Evolutionary conservation across 2,888 invertebrate species (phyloP).

Genomic region (Sinohyriopsis cumingii): DNA sequence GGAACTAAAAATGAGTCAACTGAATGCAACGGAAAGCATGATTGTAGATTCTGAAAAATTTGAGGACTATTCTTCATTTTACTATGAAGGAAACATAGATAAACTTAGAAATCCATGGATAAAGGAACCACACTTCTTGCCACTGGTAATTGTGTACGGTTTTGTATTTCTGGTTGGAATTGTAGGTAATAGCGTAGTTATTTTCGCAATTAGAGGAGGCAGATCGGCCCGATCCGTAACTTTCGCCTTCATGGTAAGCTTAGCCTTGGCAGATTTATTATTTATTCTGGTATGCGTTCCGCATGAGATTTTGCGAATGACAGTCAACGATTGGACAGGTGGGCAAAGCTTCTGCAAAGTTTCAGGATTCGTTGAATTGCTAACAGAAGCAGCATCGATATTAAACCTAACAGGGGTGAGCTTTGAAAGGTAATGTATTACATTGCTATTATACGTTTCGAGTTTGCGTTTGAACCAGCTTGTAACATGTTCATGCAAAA

Average conservation of each 20-base stretch:
- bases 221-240: conserved; percentile 67
- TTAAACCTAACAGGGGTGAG: conserved; percentile 75
- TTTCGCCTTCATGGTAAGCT: conserved; percentile 66
- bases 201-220: conserved; percentile 72
- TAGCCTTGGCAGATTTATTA: conserved; percentile 73
- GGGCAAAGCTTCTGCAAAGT: conserved; percentile 73
- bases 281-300: conserved; percentile 74
- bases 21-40: no score
- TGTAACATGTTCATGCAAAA: no score
- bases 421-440: conserved; percentile 73
- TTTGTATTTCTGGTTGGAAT: conserved; percentile 71
- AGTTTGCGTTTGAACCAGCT: no score
- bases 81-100: conserved; percentile 40
- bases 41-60: no score
- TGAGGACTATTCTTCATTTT: conserved; percentile 5
- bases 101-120: conserved; percentile 49
- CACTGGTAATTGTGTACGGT: conserved; percentile 57
- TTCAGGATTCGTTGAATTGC: conserved; percentile 73
- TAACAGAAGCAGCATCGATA: conserved; percentile 74
- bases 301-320: conserved; percentile 72
- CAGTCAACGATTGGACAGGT: conserved; percentile 72
- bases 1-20: no score
- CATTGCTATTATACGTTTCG: no score
- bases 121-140: conserved; percentile 57
- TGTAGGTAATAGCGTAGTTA: conserved; percentile 73